Percentiles rank a stretch among this genome's conserved stretches.
These are phyloP conservation scores for Peromyscus maniculatus DNA, from an alignment of 2,113 vertebrate species.

Conservation along the genomic window DNA sequence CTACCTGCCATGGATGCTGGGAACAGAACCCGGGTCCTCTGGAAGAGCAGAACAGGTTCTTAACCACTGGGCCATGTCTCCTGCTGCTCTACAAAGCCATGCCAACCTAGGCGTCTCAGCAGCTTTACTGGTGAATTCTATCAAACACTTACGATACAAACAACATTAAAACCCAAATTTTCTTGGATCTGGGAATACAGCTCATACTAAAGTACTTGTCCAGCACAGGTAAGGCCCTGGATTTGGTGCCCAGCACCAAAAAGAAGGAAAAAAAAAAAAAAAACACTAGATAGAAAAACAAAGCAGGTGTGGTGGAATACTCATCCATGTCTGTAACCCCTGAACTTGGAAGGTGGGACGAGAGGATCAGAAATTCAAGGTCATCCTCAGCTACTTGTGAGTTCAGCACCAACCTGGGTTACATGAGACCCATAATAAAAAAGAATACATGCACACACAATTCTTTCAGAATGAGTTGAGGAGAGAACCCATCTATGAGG, in stretches of 20 bases:
- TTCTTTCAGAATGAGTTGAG: conserved; percentile 6
- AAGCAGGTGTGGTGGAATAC: not conserved
- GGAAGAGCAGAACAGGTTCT: not conserved
- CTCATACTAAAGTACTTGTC: not conserved
- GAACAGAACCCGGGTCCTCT: not conserved
- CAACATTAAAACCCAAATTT: not conserved
- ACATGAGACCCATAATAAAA: not conserved
- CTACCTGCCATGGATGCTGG: not conserved
- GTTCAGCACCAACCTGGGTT: not conserved
- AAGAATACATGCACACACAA: not conserved
- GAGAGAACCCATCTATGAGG: not conserved
- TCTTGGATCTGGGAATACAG: not conserved
- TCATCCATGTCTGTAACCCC: not conserved
- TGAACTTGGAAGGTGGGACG: not conserved
- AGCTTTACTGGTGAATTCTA: not conserved
- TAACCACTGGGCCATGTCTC: not conserved
- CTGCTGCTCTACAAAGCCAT: not conserved
- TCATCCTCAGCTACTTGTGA: not conserved
- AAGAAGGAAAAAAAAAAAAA: not conserved
- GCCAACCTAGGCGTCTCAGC: not conserved
- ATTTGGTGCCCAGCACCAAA: not conserved
- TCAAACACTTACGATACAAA: not conserved
- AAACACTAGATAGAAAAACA: not conserved
- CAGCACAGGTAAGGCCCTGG: not conserved
- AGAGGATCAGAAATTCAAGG: not conserved